These are phyloP conservation scores for Odocoileus virginianus DNA, from an alignment of 2,113 vertebrate genomes.

Conservation along the genomic window DNA sequence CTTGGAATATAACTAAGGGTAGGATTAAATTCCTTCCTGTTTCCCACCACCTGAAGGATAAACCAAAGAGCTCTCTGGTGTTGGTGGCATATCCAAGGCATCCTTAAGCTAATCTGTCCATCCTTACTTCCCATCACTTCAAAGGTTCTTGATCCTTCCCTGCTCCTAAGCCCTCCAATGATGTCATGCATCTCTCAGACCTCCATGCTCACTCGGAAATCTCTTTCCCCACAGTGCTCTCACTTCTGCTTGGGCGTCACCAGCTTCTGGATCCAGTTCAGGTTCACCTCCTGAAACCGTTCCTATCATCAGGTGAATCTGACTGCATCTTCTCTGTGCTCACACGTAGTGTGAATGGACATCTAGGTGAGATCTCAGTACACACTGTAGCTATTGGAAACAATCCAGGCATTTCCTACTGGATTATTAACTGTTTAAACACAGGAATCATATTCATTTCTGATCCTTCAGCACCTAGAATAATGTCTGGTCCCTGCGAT, in stretches of 20 bases:
- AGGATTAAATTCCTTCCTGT: not conserved
- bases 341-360: not conserved
- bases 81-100: not conserved
- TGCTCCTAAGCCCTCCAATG: not conserved
- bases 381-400: not conserved
- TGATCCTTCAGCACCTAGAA: not conserved
- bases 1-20: not conserved
- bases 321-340: not conserved
- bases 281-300: not conserved
- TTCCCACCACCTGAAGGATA: not conserved
- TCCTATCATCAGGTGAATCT: not conserved
- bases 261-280: not conserved
- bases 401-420: not conserved
- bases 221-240: not conserved
- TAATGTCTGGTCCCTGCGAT: not conserved
- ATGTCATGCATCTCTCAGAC: not conserved
- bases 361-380: not conserved
- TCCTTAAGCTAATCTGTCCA: not conserved
- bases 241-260: not conserved
- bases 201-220: not conserved
- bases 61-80: not conserved
- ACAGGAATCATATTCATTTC: not conserved
- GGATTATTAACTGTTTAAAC: not conserved
- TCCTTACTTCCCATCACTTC: not conserved
- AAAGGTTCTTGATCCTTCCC: not conserved